phyloP scores from a whole-genome alignment of 2,113 vertebrate species.

The Morone chrysops region DNA sequence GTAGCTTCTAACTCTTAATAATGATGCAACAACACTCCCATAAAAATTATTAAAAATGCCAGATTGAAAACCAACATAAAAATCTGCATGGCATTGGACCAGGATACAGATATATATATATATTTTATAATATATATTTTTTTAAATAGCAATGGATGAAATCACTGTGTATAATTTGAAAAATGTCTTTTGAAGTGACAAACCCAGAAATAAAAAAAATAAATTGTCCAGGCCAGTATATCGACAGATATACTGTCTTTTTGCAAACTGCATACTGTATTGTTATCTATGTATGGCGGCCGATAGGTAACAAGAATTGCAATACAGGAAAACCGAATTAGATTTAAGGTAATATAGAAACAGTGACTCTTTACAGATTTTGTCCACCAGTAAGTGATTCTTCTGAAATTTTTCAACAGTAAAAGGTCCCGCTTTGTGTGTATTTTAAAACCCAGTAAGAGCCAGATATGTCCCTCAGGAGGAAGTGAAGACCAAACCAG shows the following conservation, averaged over 20 bases:
- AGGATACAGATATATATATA: neutral
- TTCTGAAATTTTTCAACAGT: neutral
- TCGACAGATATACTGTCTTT: neutral
- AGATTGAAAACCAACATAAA: neutral
- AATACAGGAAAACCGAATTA: neutral
- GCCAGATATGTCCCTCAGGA: neutral
- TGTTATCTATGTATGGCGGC: neutral
- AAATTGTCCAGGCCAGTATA: neutral
- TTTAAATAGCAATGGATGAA: neutral
- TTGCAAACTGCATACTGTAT: neutral
- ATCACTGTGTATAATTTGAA: slow-evolving; percentile 7
- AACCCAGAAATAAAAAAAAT: neutral
- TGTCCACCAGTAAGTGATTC: neutral
- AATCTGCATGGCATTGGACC: neutral
- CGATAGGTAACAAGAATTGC: neutral
- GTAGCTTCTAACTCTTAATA: slow-evolving; percentile 3
- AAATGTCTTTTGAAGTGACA: neutral
- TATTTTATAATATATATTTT: neutral
- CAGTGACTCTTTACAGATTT: neutral
- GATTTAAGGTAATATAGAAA: neutral
- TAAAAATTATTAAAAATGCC: neutral
- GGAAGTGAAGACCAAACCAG: neutral
- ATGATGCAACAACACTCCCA: slow-evolving; percentile 17
- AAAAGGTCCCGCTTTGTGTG: neutral
- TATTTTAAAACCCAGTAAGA: neutral